Evolutionary conservation across 2,888 invertebrate species (phyloP).

Genomic region (Nemurella pictetii): DNA sequence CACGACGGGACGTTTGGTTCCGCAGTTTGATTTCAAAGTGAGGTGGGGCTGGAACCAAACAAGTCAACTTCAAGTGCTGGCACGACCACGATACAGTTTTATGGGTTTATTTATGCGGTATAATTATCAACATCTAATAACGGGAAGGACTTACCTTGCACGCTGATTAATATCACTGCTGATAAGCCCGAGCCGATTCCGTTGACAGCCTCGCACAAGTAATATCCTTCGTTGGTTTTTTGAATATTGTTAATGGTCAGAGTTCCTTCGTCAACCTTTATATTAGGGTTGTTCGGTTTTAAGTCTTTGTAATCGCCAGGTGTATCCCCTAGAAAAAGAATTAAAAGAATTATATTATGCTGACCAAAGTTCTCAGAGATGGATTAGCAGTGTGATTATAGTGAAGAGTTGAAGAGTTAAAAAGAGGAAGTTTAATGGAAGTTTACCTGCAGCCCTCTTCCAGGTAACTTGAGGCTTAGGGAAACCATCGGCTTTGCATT

Average conservation of each 20-base stretch:
- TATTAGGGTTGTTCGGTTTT: conserved; percentile 86
- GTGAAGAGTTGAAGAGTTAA: neutral
- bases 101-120: neutral
- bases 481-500: conserved; percentile 95
- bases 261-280: conserved; percentile 93
- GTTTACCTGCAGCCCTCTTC: conserved; percentile 91
- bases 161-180: conserved; percentile 90
- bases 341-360: neutral
- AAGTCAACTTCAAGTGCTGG: neutral
- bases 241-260: conserved; percentile 87
- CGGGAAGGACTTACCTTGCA: conserved; percentile 85
- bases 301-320: conserved; percentile 93
- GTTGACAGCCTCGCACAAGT: conserved; percentile 94
- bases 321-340: conserved; percentile 69
- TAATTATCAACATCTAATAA: no score
- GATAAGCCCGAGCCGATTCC: conserved; percentile 94
- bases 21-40: conserved; percentile 90
- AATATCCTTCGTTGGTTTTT: conserved; percentile 92
- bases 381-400: conserved; percentile 32
- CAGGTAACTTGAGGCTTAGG: conserved; percentile 92
- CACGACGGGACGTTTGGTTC: conserved; percentile 87
- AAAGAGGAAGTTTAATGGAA: neutral
- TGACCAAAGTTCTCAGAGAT: neutral
- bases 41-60: conserved; percentile 73
- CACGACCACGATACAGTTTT: neutral